These are phyloP conservation scores for Chrysolina oricalcia DNA, from an alignment of 2,888 invertebrate species.

Conservation along the genomic window DNA sequence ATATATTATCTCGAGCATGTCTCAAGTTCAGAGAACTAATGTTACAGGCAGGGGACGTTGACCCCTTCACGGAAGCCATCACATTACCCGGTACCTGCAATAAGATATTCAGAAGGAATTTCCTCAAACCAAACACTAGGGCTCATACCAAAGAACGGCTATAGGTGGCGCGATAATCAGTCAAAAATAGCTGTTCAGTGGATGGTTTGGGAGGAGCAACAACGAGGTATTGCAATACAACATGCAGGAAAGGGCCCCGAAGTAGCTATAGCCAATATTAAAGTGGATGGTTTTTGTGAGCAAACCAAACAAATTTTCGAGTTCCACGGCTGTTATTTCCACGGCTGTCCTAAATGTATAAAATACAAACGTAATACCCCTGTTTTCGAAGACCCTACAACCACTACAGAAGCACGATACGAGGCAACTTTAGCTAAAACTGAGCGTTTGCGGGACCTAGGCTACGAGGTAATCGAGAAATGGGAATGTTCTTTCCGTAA, in stretches of 20 bases:
- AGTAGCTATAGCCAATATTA: slow-evolving; percentile 35
- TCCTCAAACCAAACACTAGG: slow-evolving; percentile 55
- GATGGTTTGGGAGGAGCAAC: slow-evolving; percentile 46
- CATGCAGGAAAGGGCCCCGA: slow-evolving; percentile 53
- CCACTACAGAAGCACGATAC: too few relatives aligned
- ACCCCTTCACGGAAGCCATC: too few relatives aligned
- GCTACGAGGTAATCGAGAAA: too few relatives aligned
- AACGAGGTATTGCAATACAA: slow-evolving; percentile 46
- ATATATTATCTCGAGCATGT: too few relatives aligned
- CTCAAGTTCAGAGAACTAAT: too few relatives aligned
- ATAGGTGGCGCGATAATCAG: slow-evolving; percentile 50
- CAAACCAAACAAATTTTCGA: slow-evolving; percentile 47
- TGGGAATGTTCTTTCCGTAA: too few relatives aligned
- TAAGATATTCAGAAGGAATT: slow-evolving; percentile 55
- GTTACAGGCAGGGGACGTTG: too few relatives aligned
- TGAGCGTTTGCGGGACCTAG: too few relatives aligned
- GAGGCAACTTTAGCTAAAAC: too few relatives aligned
- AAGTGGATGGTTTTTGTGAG: neutral
- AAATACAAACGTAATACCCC: slow-evolving; percentile 31
- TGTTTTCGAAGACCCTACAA: too few relatives aligned
- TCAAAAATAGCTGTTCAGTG: slow-evolving; percentile 45
- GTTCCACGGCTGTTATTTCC: slow-evolving; percentile 51
- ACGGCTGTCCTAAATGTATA: slow-evolving; percentile 42
- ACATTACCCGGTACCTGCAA: slow-evolving; percentile 60
- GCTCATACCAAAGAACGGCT: slow-evolving; percentile 59